Base-by-base conservation (phyloP, 1,140 invertebrate species). In the Bombus polaris region DNA sequence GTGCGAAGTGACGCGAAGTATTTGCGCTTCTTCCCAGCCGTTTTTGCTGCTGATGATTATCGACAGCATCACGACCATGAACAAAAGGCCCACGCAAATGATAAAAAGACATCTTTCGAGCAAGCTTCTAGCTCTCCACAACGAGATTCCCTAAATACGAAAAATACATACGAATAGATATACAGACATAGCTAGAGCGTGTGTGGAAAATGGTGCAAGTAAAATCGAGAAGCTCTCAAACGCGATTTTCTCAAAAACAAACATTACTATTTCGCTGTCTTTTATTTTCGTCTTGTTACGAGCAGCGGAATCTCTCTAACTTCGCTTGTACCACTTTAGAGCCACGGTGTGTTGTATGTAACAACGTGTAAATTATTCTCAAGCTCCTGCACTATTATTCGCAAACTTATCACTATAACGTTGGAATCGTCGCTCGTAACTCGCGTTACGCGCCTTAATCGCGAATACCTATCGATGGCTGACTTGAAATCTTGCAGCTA, bases 51-150 rank as follows among this genome's bases (percentile, higher is more conserved):
- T 93, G 74, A 94, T 92, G 15, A 94, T 85, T 81, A 94, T 92
- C 6, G 96, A 95, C 59, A 97, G 92, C 44, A 97, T 93, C 44
- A 97, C 92, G 68, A 97, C 96, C 83, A 97, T 95, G 83, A 97
- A 95, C n/a, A 97, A 93, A 1, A 97, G 93, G 35, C 96, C 95
- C 83, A 95, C 95, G 71, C 93, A 93, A 76, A 93, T 90, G 74
- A 95, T 89, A 62, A 97, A 90, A 12, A 97, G 94, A 28, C 95
- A 95, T 94, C 96, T 96, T 91, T 97, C 97, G 47, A 97, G 88
- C 9, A 94, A 92, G 9, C 95, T 96, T 62, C 96, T 94, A 79
- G 96, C 96, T 93, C 97, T 96, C 97, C 96, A 97, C 90, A 97
- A 94, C 88, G 95, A 96, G 87, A 95, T 92, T 65, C 96, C 96